Conservation (phyloP, 1,140 invertebrate genomes). For the Notospermus geniculatus region DNA sequence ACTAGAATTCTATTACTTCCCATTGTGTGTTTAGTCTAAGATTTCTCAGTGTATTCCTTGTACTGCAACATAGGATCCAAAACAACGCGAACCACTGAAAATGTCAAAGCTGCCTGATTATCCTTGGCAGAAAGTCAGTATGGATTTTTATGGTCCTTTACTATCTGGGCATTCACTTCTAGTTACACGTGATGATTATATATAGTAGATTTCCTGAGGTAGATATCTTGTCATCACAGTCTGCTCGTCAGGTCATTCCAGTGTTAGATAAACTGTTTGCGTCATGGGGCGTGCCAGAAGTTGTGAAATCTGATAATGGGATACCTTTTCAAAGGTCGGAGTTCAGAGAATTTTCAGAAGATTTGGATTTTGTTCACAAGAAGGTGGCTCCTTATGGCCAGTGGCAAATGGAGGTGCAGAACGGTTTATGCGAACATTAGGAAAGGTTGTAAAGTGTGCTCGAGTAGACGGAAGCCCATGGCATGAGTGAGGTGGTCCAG, state of each 20-base stretch:
- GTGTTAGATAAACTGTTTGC: constrained; percentile 26
- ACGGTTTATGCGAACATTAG: constrained; percentile 25
- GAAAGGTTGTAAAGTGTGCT: constrained; percentile 14
- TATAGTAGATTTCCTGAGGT: constrained; percentile 31
- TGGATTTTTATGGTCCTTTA: constrained; percentile 33
- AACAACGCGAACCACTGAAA: constrained; percentile 29
- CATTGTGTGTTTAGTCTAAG: constrained; percentile 29
- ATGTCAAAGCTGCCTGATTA: constrained; percentile 22
- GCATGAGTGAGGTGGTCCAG: no score
- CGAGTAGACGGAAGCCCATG: constrained; percentile 14
- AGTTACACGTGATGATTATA: constrained; percentile 36
- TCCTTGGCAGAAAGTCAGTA: constrained; percentile 28
- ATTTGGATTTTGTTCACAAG: constrained; percentile 22
- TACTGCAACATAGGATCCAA: constrained; percentile 17
- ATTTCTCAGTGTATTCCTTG: constrained; percentile 36
- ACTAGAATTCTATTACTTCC: no score
- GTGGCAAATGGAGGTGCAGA: constrained; percentile 22
- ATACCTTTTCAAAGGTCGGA: constrained; percentile 28
- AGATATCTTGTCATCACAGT: constrained; percentile 24
- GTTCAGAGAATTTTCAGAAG: constrained; percentile 18
- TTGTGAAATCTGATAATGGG: constrained; percentile 28
- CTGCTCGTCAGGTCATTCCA: constrained; percentile 19
- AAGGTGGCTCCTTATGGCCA: constrained; percentile 19
- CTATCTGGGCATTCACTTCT: constrained; percentile 27
- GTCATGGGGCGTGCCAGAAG: constrained; percentile 14